phyloP scores from a whole-genome alignment of 2,113 vertebrate species.

The Saimiri boliviensis region DNA sequence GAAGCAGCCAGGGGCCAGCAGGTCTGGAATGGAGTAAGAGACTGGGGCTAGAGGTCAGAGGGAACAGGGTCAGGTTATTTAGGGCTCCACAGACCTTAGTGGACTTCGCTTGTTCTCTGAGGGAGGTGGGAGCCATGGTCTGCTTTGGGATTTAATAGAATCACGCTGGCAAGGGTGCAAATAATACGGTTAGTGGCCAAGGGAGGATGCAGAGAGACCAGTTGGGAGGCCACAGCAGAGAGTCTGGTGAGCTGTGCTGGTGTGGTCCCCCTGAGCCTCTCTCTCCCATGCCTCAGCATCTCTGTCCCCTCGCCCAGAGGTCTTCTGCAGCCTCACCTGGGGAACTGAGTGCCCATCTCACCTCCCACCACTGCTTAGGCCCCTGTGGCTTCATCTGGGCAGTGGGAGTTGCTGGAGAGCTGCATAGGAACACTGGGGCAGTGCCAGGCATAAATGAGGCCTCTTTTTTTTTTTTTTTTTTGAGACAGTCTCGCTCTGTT shows the following conservation, averaged over 20 bases:
- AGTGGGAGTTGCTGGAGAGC: not conserved
- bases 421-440: accelerated
- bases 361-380: not conserved
- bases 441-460: not conserved
- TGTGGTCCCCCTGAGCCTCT: accelerated
- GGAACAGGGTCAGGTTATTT: too few species aligned
- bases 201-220: not conserved
- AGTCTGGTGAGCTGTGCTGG: accelerated
- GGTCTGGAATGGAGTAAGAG: too few species aligned
- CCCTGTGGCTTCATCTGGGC: not conserved
- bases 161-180: not conserved
- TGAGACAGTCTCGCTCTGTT: too few species aligned
- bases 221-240: not conserved
- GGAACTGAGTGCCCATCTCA: too few species aligned
- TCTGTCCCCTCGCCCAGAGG: not conserved
- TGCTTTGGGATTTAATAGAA: too few species aligned
- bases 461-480: too few species aligned
- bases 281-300: not conserved
- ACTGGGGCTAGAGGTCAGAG: not conserved
- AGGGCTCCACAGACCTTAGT: too few species aligned
- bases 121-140: not conserved
- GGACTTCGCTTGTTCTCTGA: not conserved
- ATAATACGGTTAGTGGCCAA: not conserved
- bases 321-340: not conserved
- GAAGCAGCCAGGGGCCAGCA: not conserved